Conservation (phyloP, 1,140 invertebrate species). For the Drosophila sp. region DNA sequence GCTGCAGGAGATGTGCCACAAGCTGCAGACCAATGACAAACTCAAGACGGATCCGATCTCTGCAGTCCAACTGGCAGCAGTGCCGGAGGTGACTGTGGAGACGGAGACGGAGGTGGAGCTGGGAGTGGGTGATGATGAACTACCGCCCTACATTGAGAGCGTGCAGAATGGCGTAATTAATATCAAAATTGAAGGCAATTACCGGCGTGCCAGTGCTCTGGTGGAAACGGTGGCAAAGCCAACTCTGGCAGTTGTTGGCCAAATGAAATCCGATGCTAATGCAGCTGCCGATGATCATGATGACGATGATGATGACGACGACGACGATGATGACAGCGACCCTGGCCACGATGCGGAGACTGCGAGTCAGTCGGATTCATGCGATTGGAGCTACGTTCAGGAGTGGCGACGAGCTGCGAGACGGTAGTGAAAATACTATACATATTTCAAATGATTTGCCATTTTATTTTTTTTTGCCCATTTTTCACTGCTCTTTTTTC, state of each 20-base stretch:
- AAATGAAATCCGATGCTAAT: conserved; percentile 85
- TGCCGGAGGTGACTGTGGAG: neutral
- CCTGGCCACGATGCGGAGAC: conserved; percentile 78
- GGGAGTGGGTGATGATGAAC: conserved; percentile 85
- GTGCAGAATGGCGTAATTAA: conserved; percentile 87
- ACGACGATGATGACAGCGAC: conserved; percentile 70
- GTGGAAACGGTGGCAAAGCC: conserved; percentile 85
- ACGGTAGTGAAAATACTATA: conserved; percentile 76
- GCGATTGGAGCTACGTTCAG: conserved; percentile 90
- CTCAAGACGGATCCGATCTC: neutral
- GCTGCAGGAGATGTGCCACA: conserved; percentile 76
- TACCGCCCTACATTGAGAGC: conserved; percentile 84
- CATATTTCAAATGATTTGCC: conserved; percentile 56
- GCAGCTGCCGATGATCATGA: conserved; percentile 71
- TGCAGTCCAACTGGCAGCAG: neutral
- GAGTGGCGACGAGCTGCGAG: conserved; percentile 86
- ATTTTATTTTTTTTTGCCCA: conserved; percentile 43
- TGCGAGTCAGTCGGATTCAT: conserved; percentile 82
- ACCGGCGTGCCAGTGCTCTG: conserved; percentile 86
- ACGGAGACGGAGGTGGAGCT: neutral
- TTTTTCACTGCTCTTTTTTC: conserved; percentile 45
- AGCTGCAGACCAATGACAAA: conserved; percentile 55
- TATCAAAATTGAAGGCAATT: conserved; percentile 88
- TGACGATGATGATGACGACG: conserved; percentile 79
- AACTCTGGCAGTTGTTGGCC: conserved; percentile 70